Percentiles rank a stretch among this genome's conserved stretches.
Evolutionary conservation across 2,888 invertebrate species (phyloP).

Genomic region (Xestia c-nigrum): DNA sequence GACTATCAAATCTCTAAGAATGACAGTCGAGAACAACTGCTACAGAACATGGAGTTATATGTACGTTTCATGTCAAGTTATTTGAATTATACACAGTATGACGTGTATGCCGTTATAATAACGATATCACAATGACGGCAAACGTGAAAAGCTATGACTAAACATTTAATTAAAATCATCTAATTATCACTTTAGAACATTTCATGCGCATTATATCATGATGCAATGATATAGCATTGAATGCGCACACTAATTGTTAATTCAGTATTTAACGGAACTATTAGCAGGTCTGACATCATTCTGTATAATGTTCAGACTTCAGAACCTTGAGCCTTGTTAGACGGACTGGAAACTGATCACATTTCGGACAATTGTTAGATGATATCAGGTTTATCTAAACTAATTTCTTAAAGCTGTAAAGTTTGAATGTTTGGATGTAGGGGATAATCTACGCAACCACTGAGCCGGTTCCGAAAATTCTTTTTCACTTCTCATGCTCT

Average conservation of each 20-base stretch:
- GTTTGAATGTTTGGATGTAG: background rate
- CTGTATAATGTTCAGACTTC: constrained; percentile 28
- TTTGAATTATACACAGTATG: background rate
- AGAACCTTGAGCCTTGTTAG: constrained; percentile 46
- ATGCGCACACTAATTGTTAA: constrained; percentile 47
- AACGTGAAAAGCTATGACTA: constrained; percentile 30
- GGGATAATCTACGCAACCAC: background rate
- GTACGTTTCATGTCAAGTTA: too few relatives aligned
- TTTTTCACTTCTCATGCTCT: too few relatives aligned
- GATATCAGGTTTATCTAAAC: constrained; percentile 30
- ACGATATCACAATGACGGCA: background rate
- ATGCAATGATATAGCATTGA: constrained; percentile 44
- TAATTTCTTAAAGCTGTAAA: background rate
- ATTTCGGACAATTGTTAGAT: constrained; percentile 27
- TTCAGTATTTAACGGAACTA: constrained; percentile 48
- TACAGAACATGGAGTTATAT: too few relatives aligned
- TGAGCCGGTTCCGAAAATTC: background rate
- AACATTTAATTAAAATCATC: constrained; percentile 24
- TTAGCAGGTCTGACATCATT: constrained; percentile 45
- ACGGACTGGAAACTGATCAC: constrained; percentile 35
- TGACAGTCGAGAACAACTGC: too few relatives aligned
- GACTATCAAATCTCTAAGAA: too few relatives aligned
- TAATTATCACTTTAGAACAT: constrained; percentile 36
- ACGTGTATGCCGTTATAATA: background rate
- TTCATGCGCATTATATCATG: constrained; percentile 42